A percentile compares a stretch with the other conserved stretches of the same genome.
These are phyloP conservation scores for Papilio xuthus DNA, from an alignment of 1,140 invertebrate genomes.

Conservation along the genomic window DNA sequence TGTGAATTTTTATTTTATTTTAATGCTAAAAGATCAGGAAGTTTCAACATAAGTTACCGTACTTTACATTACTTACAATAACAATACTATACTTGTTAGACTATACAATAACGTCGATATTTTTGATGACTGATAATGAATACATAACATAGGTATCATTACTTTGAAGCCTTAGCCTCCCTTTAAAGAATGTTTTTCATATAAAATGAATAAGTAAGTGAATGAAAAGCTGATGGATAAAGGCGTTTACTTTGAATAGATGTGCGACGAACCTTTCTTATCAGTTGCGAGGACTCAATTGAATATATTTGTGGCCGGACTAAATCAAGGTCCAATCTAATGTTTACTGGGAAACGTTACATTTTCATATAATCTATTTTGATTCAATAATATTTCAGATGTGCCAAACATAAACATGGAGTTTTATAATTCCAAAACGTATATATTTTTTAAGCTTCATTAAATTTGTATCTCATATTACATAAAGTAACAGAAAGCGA, in stretches of 20 bases:
- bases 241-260: neutral
- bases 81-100: too few relatives aligned
- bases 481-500: neutral
- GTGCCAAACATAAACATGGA: too few relatives aligned
- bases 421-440: too few relatives aligned
- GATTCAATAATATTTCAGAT: too few relatives aligned
- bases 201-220: neutral
- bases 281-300: neutral
- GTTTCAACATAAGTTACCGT: neutral
- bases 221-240: constrained; percentile 1
- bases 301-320: neutral
- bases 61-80: too few relatives aligned
- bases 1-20: too few relatives aligned
- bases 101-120: too few relatives aligned
- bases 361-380: neutral
- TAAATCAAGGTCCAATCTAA: neutral
- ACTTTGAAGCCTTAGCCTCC: neutral
- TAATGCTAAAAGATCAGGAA: neutral
- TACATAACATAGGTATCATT: neutral
- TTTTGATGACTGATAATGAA: neutral
- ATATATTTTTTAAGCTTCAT: neutral
- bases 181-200: neutral
- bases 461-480: neutral
- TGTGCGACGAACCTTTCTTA: constrained; percentile 21
- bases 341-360: neutral